Evolutionary conservation across 2,888 invertebrate genomes (phyloP), one percentile per base, ranked within the genome.

Genomic region (Drosophila paramelanica): DNA sequence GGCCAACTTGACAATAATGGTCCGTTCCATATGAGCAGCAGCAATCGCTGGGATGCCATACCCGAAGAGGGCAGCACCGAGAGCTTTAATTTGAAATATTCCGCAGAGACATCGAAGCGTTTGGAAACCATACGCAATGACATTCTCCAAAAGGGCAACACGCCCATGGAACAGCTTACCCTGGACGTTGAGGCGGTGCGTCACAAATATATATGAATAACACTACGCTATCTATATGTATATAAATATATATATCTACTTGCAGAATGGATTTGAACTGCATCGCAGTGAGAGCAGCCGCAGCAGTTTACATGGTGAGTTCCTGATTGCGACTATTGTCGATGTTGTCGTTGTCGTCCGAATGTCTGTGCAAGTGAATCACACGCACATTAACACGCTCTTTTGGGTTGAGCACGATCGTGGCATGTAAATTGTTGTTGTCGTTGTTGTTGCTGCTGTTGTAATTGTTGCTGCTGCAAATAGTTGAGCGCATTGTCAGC

Each of bases 101-200:
- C 91, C 11, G 80, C 82, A 3, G 91, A 90, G 67, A 73, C 90
- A 13, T 79, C 82, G 4, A 81, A 85, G 41, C 90, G 92, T 33
- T 79, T 83, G 67, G 90, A 90, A 61, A 90, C 90, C 49, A 92
- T 92, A 64, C 90, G 91, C 38, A 92, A 91, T 67, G 89, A 80
- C 46, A 91, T 92, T 79, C 74, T 90, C 11, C 86, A 89, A 73
- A 79, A 82, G 61, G 86, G 89, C 20, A 60, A 69, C 47, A 72
- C 72, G 20, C 81, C 79, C n/a, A 81, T 94, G 91, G 91, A 92
- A 57, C 94, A 94, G 25, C 93, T 96, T 75, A 93, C 94, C 70
- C 93, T 96, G 67, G 94, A 95, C 86, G 94, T 96, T 67, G 95
- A 96, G 92, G 94, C 95, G 88, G 96, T 96, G 93, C 93, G 89